Evolutionary conservation across 2,113 vertebrate species (phyloP).

Genomic region (Syngnathoides biaculeatus): DNA sequence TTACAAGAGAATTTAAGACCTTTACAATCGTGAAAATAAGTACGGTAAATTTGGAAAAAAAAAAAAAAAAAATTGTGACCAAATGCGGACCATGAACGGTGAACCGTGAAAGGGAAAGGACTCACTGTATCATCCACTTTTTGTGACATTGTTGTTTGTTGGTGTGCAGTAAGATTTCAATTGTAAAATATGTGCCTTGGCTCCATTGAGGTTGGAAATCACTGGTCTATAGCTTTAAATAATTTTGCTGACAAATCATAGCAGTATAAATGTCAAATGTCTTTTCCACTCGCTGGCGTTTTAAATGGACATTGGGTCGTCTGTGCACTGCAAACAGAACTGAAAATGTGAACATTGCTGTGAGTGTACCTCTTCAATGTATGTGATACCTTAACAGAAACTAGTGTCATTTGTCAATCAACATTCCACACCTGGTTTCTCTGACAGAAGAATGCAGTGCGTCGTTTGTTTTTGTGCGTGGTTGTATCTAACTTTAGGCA

Average conservation of each 20-base stretch:
- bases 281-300: background rate
- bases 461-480: conserved; percentile 6
- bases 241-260: background rate
- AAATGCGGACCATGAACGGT: too few relatives aligned
- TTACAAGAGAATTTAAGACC: too few relatives aligned
- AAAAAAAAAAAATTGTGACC: too few relatives aligned
- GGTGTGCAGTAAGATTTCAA: too few relatives aligned
- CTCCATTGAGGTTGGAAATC: too few relatives aligned
- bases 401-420: conserved; percentile 23
- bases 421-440: conserved; percentile 42
- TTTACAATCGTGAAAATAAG: too few relatives aligned
- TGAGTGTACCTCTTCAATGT: conserved; percentile 7
- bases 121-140: too few relatives aligned
- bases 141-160: too few relatives aligned
- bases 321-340: conserved; percentile 5
- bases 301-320: background rate
- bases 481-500: conserved; percentile 28
- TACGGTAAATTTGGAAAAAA: too few relatives aligned
- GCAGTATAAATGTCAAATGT: background rate
- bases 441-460: conserved; percentile 8
- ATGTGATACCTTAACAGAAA: conserved; percentile 3
- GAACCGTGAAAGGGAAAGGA: too few relatives aligned
- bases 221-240: background rate
- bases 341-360: background rate
- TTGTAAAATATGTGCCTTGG: too few relatives aligned